Base-by-base conservation (phyloP, 2,888 invertebrate species). In the Andrena bicolor region DNA sequence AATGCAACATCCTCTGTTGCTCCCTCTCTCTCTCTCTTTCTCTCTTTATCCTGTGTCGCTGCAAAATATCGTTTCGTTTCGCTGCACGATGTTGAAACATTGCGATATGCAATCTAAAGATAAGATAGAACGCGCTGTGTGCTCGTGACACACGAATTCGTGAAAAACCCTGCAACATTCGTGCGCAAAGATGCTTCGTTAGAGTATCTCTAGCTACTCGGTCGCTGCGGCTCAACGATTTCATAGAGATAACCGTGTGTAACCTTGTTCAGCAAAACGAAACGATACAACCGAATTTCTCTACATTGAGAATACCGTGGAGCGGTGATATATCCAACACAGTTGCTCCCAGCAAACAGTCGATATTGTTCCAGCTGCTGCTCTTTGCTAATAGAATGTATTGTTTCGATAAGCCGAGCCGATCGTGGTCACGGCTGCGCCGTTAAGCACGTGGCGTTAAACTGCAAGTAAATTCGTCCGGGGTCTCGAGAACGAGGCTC, bases 61-160 rank as follows among this genome's bases (percentile, higher is more conserved):
- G 13, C 28, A 41, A 51, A 4, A 32, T 63, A 63, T 28, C 35
- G 10, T 26, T 56, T 60, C n/a, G 13, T 26, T 60, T 48, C 10
- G 10, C 6, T 28, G 7, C 32, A n/a, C 49, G 32, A n/a, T 49
- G 48, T 32, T 48, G 23, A 20, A 49, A 51, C 23, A 51, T 69
- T 41, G 16, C 30, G 4, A 30, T 63, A 61, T 70, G 53, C 41
- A 63, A 70, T 30, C 30, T 30, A 41, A 20, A 63, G 63, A 76
- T 76, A 76, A 71, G 30, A 76, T 63, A 69, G 30, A 63, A 63
- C 49, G 30, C 13, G 32, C 26, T 13, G 4, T 2, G n/a, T 23
- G 23, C 23, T 23, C 23, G 35, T 32, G 16, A 28, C 28, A 4
- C 2, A 30, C 23, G 35, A 26, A 28, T n/a, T 41, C 20, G 16